Percentiles rank a stretch among this genome's conserved stretches.
phyloP scores from a whole-genome alignment of 35 echinoderm and acorn worm species.

The Hemicentrotus pulcherrimus region DNA sequence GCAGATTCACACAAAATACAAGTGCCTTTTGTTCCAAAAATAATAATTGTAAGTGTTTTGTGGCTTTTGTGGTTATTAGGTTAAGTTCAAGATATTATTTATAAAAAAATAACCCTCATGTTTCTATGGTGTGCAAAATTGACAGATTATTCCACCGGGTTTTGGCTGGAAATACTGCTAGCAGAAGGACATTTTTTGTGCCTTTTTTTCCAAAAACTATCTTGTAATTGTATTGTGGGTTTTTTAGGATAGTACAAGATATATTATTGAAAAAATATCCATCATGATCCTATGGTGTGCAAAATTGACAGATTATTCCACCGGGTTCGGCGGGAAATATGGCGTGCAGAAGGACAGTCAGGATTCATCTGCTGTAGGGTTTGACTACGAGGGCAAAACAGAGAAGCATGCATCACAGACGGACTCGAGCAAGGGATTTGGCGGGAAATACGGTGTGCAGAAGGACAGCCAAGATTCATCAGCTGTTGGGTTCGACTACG shows the following conservation, averaged over 20 bases:
- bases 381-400: constrained; percentile 58
- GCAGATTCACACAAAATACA: too few species aligned
- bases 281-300: not conserved
- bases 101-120: too few species aligned
- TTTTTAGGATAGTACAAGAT: too few species aligned
- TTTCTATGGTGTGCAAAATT: constrained; percentile 50
- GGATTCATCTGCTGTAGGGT: constrained; percentile 56
- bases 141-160: constrained; percentile 80
- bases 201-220: too few species aligned
- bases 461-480: constrained; percentile 62
- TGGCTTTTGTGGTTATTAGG: too few species aligned
- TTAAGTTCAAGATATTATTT: too few species aligned
- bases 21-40: too few species aligned
- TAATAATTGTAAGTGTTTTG: too few species aligned
- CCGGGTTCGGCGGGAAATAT: constrained; percentile 82
- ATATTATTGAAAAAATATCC: too few species aligned
- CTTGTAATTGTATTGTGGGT: too few species aligned
- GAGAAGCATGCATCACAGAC: constrained; percentile 71
- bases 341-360: constrained; percentile 61
- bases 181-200: constrained; percentile 66
- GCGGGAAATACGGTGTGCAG: constrained; percentile 94
- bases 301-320: constrained; percentile 79
- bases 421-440: constrained; percentile 81
- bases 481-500: constrained; percentile 58
- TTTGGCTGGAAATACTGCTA: constrained; percentile 75